Evolutionary conservation across 2,113 vertebrate species (phyloP).

Genomic region (Australoheros scitulus): DNA sequence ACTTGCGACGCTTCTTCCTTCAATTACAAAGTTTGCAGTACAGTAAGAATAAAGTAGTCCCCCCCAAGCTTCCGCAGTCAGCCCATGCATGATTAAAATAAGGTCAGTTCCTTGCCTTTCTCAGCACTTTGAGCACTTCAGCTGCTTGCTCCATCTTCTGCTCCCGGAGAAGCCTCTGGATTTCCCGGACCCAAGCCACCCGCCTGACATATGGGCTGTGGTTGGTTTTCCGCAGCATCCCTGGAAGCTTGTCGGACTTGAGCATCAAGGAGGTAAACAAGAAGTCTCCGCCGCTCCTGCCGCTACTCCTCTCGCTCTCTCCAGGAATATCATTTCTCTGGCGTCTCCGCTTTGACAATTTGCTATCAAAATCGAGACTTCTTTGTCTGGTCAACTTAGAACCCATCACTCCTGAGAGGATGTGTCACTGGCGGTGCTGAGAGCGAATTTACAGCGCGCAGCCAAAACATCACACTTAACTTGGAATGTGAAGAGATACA

Average conservation of each 20-base stretch:
- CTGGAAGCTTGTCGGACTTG: conserved; percentile 81
- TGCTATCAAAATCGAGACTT: conserved; percentile 81
- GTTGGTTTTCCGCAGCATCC: conserved; percentile 79
- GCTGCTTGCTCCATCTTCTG: conserved; percentile 82
- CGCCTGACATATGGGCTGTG: conserved; percentile 83
- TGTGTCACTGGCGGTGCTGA: conserved; percentile 15
- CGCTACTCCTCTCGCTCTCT: conserved; percentile 61
- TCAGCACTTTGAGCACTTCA: conserved; percentile 83
- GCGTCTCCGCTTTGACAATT: conserved; percentile 54
- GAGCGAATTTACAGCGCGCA: conserved; percentile 22
- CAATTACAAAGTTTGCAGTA: neutral
- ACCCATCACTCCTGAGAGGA: conserved; percentile 79
- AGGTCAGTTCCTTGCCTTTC: conserved; percentile 79
- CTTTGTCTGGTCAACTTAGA: conserved; percentile 85
- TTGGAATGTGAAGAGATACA: neutral
- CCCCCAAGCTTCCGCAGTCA: neutral
- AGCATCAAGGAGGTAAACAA: conserved; percentile 81
- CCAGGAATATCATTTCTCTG: conserved; percentile 46
- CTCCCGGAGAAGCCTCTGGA: conserved; percentile 80
- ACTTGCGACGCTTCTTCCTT: neutral
- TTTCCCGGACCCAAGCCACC: conserved; percentile 82
- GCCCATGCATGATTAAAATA: neutral
- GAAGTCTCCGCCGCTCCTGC: conserved; percentile 64
- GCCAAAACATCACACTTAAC: conserved; percentile 62
- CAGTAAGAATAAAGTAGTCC: neutral